A percentile compares a stretch with the other conserved stretches of the same genome.
Evolutionary conservation across 2,888 invertebrate genomes (phyloP).

Genomic region (Brassicogethes aeneus): DNA sequence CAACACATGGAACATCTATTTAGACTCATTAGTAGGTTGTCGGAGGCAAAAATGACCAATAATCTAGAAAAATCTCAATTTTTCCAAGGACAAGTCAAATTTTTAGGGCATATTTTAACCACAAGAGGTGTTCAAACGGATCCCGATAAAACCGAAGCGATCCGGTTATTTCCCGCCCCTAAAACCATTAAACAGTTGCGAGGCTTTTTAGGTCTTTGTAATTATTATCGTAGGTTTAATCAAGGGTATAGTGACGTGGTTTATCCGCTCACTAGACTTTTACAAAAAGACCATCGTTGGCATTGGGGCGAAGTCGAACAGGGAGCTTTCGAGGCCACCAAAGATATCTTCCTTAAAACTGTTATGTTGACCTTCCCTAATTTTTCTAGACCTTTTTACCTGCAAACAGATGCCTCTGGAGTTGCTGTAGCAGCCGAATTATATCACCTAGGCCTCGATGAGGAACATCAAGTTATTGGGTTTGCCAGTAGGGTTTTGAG

Average conservation of each 20-base stretch:
- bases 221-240: slow-evolving; percentile 6
- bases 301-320: slow-evolving; percentile 6
- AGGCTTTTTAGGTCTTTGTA: slow-evolving; percentile 8
- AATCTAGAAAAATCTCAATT: neutral
- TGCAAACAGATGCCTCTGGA: too few species aligned
- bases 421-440: slow-evolving; percentile 8
- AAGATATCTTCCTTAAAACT: slow-evolving; percentile 5
- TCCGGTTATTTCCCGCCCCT: slow-evolving; percentile 1
- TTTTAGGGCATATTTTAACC: slow-evolving; percentile 7
- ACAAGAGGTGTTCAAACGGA: slow-evolving; percentile 4
- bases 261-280: slow-evolving; percentile 6
- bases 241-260: slow-evolving; percentile 8
- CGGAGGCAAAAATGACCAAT: slow-evolving; percentile 4
- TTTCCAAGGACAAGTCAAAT: slow-evolving; percentile 4
- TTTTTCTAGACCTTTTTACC: neutral
- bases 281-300: slow-evolving; percentile 7
- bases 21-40: too few species aligned
- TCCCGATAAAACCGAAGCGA: slow-evolving; percentile 2
- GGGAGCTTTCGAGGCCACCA: slow-evolving; percentile 4
- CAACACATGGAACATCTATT: too few species aligned
- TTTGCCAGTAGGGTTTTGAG: too few species aligned
- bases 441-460: neutral
- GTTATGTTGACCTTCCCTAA: slow-evolving; percentile 9
- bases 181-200: neutral
- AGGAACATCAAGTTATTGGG: slow-evolving; percentile 6